Conservation (phyloP, 1,140 invertebrate genomes). For the Diorhabda elongata region DNA sequence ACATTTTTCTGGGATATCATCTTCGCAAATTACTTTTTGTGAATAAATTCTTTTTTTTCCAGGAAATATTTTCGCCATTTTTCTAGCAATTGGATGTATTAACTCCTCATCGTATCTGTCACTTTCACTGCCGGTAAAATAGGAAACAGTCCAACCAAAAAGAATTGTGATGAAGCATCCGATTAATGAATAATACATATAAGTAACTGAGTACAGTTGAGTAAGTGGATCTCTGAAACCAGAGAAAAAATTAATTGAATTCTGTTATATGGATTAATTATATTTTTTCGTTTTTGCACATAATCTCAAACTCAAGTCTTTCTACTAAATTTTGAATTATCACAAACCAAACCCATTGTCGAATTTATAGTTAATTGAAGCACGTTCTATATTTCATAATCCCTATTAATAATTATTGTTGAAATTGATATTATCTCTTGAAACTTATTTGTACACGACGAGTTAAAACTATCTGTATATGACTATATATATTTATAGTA, state of each 20-base stretch:
- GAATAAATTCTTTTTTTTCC: conserved; percentile 48
- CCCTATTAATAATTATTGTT: too few species aligned
- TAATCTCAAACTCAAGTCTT: too few species aligned
- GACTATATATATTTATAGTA: too few species aligned
- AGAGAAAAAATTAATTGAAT: conserved; percentile 13
- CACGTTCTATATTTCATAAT: too few species aligned
- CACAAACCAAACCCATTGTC: too few species aligned
- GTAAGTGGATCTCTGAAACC: conserved; percentile 54
- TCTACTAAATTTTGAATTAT: too few species aligned
- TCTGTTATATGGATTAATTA: too few species aligned
- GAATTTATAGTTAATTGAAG: too few species aligned
- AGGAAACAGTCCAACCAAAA: conserved; percentile 62
- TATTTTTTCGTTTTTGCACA: too few species aligned
- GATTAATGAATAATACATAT: conserved; percentile 72
- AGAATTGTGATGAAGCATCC: conserved; percentile 63
- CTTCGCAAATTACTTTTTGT: conserved; percentile 12
- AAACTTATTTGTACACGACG: too few species aligned
- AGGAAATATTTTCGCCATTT: conserved; percentile 54
- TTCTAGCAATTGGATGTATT: conserved; percentile 60
- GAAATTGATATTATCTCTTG: too few species aligned
- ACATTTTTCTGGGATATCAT: conserved; percentile 6
- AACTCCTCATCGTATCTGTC: conserved; percentile 65
- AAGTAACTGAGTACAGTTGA: conserved; percentile 62
- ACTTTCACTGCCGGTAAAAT: conserved; percentile 57
- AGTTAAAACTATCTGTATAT: too few species aligned